Conservation (phyloP, 35 echinoderm and acorn worm species). For the Apostichopus californicus region DNA sequence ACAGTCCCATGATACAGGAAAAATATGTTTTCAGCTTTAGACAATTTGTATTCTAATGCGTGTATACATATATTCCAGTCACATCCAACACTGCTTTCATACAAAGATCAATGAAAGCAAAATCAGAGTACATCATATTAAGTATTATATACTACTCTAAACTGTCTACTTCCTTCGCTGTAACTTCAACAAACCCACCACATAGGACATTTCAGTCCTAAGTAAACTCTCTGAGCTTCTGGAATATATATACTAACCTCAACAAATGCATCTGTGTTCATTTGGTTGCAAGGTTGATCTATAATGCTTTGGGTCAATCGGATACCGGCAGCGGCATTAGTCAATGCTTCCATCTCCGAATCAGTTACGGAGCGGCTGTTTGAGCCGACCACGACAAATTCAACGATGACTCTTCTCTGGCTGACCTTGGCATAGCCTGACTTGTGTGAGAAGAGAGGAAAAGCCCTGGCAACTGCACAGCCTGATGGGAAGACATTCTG, state of each 20-base stretch:
- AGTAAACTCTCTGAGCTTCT: too few relatives aligned
- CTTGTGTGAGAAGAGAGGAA: conserved; percentile 84
- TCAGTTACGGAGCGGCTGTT: conserved; percentile 63
- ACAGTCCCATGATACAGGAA: too few relatives aligned
- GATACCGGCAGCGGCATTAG: conserved; percentile 61
- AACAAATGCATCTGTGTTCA: conserved; percentile 94
- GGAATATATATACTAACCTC: conserved; percentile 50
- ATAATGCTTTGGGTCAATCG: conserved; percentile 76
- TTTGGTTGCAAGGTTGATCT: conserved; percentile 93
- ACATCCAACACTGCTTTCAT: too few relatives aligned
- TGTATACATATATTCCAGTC: too few relatives aligned
- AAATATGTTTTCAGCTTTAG: too few relatives aligned
- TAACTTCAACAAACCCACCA: too few relatives aligned
- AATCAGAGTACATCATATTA: too few relatives aligned
- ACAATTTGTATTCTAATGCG: too few relatives aligned
- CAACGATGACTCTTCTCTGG: conserved; percentile 62
- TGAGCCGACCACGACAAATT: conserved; percentile 75
- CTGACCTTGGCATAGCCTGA: conserved; percentile 64
- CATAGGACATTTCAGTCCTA: too few relatives aligned
- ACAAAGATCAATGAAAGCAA: too few relatives aligned
- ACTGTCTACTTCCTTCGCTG: too few relatives aligned
- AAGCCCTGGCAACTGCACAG: conserved; percentile 90
- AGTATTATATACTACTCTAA: too few relatives aligned
- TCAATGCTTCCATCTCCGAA: conserved; percentile 66
- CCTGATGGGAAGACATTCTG: conserved; percentile 85